Conservation (phyloP, 2,797 vertebrate genomes). For the Naso thynnoides region DNA sequence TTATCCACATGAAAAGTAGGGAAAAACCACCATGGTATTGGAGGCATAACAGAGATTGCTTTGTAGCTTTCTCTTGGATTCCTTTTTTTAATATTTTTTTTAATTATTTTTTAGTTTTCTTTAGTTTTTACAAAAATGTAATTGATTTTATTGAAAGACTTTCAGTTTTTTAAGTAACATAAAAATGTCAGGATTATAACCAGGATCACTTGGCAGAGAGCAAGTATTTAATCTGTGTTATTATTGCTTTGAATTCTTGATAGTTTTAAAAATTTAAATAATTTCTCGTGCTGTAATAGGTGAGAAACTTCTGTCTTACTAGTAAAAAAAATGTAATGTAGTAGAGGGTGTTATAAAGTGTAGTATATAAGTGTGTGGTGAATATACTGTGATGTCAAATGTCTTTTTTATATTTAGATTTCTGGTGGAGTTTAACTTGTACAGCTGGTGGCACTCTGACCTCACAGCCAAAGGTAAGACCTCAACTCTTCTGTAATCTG, state of each 20-base stretch:
- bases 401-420: slow-evolving; percentile 85
- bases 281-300: neutral
- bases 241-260: slow-evolving; percentile 3
- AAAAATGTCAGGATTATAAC: neutral
- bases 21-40: neutral
- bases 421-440: slow-evolving; percentile 97
- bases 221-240: neutral
- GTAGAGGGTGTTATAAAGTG: neutral
- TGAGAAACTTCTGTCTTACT: neutral
- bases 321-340: neutral
- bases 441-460: slow-evolving; percentile 97
- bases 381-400: slow-evolving; percentile 20
- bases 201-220: neutral
- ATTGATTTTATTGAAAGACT: slow-evolving; percentile 1
- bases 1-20: neutral
- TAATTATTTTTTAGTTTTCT: too few species aligned
- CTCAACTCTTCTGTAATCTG: neutral
- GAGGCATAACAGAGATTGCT: neutral
- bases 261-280: neutral
- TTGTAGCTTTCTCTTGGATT: neutral
- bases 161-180: neutral
- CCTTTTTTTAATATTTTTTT: too few species aligned
- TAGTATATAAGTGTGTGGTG: slow-evolving; percentile 8
- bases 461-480: slow-evolving; percentile 92
- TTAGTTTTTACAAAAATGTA: neutral